A percentile compares a stretch with the other conserved stretches of the same genome.
These are phyloP conservation scores for Candidula unifasciata DNA, from an alignment of 2,888 invertebrate genomes.

Conservation along the genomic window DNA sequence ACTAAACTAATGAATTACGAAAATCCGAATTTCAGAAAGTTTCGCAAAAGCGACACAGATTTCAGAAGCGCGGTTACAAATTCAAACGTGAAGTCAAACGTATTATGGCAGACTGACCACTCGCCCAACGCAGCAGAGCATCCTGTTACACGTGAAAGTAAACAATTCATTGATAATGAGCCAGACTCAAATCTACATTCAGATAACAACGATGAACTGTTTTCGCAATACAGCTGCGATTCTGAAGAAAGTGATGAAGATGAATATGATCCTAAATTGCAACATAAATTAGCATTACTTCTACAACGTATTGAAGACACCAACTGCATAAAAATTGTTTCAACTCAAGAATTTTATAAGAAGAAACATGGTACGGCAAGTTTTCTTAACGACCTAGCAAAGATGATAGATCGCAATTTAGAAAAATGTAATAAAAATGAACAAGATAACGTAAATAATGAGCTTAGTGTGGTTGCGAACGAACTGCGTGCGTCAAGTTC, in stretches of 20 bases:
- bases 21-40: too few species aligned
- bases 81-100: too few species aligned
- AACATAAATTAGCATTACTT: background rate
- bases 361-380: background rate
- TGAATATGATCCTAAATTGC: background rate
- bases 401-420: background rate
- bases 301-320: background rate
- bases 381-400: background rate
- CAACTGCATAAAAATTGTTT: background rate
- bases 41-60: too few species aligned
- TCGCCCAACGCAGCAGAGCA: too few species aligned
- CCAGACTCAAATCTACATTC: too few species aligned
- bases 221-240: background rate
- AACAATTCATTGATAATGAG: background rate
- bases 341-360: conserved; percentile 16
- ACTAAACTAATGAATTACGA: too few species aligned
- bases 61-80: too few species aligned
- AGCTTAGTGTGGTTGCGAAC: too few species aligned
- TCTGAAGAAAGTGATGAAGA: background rate
- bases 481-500: too few species aligned
- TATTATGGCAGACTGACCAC: background rate
- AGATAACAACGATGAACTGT: background rate
- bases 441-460: too few species aligned
- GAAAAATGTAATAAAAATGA: too few species aligned
- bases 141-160: background rate